Evolutionary conservation across 2,888 invertebrate genomes (phyloP), one percentile per base, ranked within the genome.

Genomic region (Caenorhabditis angaria): DNA sequence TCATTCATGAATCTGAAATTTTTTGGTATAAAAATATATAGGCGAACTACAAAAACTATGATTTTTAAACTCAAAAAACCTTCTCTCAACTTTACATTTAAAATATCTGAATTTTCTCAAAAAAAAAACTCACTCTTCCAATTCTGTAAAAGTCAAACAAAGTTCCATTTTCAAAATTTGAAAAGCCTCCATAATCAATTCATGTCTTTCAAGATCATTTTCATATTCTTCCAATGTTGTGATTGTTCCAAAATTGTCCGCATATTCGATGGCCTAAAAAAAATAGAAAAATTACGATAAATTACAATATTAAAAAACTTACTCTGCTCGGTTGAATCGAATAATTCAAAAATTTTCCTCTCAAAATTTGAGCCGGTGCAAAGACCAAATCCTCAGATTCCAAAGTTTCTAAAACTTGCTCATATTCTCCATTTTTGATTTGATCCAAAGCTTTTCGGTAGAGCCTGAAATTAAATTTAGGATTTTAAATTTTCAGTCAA

Each of bases 261-360:
- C 54, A n/a, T n/a, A n/a, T 54, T n/a, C 28, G 4, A 20, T 12
- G 2, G 35, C 58, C 24, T 41, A 5, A 20, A 41, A 41, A 10
- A 24, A 20, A 22, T n/a, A 6, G 24, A 53, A 24, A 53, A 24
- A n/a, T 12, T 27, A 6, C 6, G 20, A 8, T 3, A 55, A 29
- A 28, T 8, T 28, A 6, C 14, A 55, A n/a, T n/a, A n/a, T n/a
- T n/a, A n/a, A n/a, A n/a, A n/a, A 24, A 29, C 63, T 63, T 14
- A 51, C 72, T 29, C 56, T 60, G 41, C 56, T 53, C 12, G 60
- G 62, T 55, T 65, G 56, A 14, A 59, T 47, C 27, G 62, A 47
- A 54, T 68, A 73, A 20, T 59, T 65, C 41, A 72, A 61, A 22
- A 72, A 58, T 29, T 72, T 72, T 10, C 61, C 67, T 10, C 72